These are phyloP conservation scores for Dicrurus megarhynchus DNA, from an alignment of 2,113 vertebrate genomes.

Conservation along the genomic window DNA sequence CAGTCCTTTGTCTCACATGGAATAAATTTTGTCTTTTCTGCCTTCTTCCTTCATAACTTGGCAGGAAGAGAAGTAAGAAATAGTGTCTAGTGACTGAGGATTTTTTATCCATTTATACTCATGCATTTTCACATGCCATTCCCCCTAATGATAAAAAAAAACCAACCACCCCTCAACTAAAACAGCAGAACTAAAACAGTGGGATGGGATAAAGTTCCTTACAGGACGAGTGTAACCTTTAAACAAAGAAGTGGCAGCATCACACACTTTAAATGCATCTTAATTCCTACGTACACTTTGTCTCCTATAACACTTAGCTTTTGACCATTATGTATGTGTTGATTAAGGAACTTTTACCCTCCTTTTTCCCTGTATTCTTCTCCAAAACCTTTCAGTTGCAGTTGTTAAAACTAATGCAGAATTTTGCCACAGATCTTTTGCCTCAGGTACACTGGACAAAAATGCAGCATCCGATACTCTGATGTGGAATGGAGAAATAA, in stretches of 20 bases:
- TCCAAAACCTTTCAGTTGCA: background rate
- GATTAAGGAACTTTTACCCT: background rate
- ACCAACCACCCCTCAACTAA: fast-evolving
- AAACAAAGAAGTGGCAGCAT: background rate
- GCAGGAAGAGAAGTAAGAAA: background rate
- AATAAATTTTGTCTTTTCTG: background rate
- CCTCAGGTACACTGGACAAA: background rate
- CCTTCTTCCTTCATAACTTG: background rate
- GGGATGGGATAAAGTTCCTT: background rate
- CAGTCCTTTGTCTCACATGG: background rate
- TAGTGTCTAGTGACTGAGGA: background rate
- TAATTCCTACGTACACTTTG: background rate
- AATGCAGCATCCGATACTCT: background rate
- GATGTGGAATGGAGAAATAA: conserved; percentile 24
- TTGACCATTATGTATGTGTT: background rate
- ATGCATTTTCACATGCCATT: background rate
- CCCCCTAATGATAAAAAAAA: background rate
- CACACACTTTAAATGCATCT: conserved; percentile 42
- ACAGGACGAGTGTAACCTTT: background rate
- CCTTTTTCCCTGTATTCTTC: background rate
- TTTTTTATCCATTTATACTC: background rate
- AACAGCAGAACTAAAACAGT: background rate
- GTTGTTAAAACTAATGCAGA: background rate
- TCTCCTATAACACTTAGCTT: background rate
- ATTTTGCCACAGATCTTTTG: background rate